phyloP scores from a whole-genome alignment of 2,113 vertebrate species.

The Bostrychus sinensis region DNA sequence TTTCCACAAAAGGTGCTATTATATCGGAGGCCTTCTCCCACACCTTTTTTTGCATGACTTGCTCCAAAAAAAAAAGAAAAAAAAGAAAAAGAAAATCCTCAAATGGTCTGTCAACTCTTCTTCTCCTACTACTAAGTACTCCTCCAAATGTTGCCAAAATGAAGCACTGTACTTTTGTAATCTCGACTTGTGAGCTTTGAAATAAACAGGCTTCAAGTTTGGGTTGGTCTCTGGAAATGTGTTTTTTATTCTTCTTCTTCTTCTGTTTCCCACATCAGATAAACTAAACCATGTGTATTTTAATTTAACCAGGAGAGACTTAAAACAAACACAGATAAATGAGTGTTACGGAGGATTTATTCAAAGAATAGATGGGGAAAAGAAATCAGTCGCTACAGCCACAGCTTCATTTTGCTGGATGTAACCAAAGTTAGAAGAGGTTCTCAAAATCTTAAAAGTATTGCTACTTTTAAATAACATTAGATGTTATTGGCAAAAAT shows the following conservation, averaged over 20 bases:
- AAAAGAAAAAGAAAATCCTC: conserved; percentile 57
- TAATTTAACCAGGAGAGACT: too few species aligned
- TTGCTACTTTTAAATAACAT: too few species aligned
- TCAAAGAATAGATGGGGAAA: too few species aligned
- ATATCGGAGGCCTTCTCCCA: conserved; percentile 86
- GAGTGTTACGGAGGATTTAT: too few species aligned
- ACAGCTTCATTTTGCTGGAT: too few species aligned
- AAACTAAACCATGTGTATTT: too few species aligned
- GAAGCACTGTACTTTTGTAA: conserved; percentile 83
- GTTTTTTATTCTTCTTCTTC: conserved; percentile 38
- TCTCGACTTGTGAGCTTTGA: conserved; percentile 79
- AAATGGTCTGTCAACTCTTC: conserved; percentile 72
- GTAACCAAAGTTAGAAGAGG: too few species aligned
- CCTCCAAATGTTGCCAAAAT: conserved; percentile 66
- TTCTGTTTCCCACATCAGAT: neutral
- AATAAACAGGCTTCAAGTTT: conserved; percentile 79
- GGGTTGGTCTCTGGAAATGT: conserved; percentile 37
- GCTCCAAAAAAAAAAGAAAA: conserved; percentile 67
- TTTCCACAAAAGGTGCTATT: conserved; percentile 84
- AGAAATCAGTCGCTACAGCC: too few species aligned
- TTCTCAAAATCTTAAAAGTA: too few species aligned
- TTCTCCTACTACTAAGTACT: conserved; percentile 56
- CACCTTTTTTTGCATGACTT: conserved; percentile 86
- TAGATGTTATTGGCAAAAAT: too few species aligned
- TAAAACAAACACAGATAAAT: too few species aligned